A percentile compares a stretch with the other conserved stretches of the same genome.
These are phyloP conservation scores for Platyura marginata DNA, from an alignment of 1,140 invertebrate species.

Conservation along the genomic window DNA sequence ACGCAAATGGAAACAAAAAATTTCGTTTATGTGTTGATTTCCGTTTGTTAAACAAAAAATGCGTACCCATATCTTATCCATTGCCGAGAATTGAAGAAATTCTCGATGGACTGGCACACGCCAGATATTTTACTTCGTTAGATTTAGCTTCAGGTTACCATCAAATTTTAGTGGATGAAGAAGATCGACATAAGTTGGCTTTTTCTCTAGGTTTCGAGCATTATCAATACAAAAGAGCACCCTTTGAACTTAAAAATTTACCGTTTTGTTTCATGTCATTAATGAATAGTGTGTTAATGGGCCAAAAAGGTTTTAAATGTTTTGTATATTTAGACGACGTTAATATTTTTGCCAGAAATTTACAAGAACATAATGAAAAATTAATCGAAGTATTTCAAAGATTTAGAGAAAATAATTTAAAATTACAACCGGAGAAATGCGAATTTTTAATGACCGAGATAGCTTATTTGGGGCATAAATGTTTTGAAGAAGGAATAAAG, in stretches of 20 bases:
- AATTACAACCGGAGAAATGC: slow-evolving; percentile 7
- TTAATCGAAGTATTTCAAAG: slow-evolving; percentile 3
- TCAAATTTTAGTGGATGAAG: slow-evolving; percentile 18
- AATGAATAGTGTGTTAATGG: background rate
- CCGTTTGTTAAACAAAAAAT: slow-evolving; percentile 15
- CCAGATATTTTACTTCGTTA: slow-evolving; percentile 16
- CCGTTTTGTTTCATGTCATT: slow-evolving; percentile 4
- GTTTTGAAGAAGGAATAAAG: slow-evolving; percentile 3
- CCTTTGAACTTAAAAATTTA: slow-evolving; percentile 6
- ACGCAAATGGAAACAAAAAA: slow-evolving; percentile 5
- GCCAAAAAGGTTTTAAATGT: slow-evolving; percentile 4
- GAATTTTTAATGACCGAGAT: slow-evolving; percentile 5
- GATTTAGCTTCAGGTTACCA: slow-evolving; percentile 23
- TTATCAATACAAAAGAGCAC: slow-evolving; percentile 5
- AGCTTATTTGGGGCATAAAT: slow-evolving; percentile 5
- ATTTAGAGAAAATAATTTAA: slow-evolving; percentile 5
- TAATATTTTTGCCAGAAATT: background rate
- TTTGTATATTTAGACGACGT: slow-evolving; percentile 11
- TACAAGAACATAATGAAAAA: slow-evolving; percentile 4
- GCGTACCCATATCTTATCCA: slow-evolving; percentile 23
- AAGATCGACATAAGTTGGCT: slow-evolving; percentile 15
- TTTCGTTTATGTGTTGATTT: slow-evolving; percentile 17
- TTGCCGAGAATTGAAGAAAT: slow-evolving; percentile 22
- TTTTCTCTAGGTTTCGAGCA: slow-evolving; percentile 7
- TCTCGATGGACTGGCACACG: slow-evolving; percentile 13